Base-by-base conservation (phyloP, 2,888 invertebrate genomes). In the Diarsia dahlii region DNA sequence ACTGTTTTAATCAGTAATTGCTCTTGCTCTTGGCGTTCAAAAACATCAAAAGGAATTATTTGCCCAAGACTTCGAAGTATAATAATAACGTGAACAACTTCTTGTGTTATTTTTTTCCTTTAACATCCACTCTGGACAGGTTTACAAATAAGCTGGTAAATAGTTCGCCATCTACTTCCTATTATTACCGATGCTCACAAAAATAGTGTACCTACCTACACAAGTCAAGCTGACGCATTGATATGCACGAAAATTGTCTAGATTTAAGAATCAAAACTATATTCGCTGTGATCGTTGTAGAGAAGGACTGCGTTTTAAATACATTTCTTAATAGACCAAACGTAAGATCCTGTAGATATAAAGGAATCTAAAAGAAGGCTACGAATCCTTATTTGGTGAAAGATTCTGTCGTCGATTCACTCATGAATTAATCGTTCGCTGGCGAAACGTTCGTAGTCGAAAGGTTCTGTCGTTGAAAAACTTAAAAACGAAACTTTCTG, bases 111-210 rank as follows among this genome's bases (percentile, higher is more conserved):
- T 66, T 73, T 80, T 78, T 67, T 45, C 9, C n/a, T 54, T 63
- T 72, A 52, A 48, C 6, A 50, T 18, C 45, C 12, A 78, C 46
- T 69, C 52, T 60, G n/a, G 79, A 69, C 80, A 60, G 80, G 80
- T 81, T 83, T 79, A 45, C 67, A 39, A 62, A 66, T 56, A 63
- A 34, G 39, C 58, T 39, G 18, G 52, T 48, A 68, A 68, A 78
- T 34, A 78, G 54, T 71, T 60, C 58, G 45, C 82, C 78, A 68
- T 82, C 71, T 77, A 77, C 67, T 45, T 78, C n/a, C 20, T 66
- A 54, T 71, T 54, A 52, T 54, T 71, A 63, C n/a, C 2, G 8
- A 45, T 46, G 45, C n/a, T 63, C 23, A 45, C 63, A 63, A 63
- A 63, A 63, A 63, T 4, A 63, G 45, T 20, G 63, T 63, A 63